These are phyloP conservation scores for Ochotona curzoniae DNA, from an alignment of 2,113 vertebrate species.

Conservation along the genomic window DNA sequence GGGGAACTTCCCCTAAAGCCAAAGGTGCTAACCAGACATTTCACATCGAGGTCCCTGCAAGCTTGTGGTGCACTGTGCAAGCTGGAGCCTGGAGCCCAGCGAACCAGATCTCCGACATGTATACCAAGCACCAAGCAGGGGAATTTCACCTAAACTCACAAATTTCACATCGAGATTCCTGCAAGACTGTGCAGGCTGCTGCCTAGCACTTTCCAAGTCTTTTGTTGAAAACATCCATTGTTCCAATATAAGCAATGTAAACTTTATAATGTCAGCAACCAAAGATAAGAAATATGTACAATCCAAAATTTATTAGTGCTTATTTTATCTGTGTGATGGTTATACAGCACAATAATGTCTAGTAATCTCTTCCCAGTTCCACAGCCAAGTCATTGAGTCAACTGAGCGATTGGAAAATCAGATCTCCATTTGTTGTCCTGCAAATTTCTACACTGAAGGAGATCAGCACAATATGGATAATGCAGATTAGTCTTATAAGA, in stretches of 20 bases:
- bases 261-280: background rate
- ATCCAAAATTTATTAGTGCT: background rate
- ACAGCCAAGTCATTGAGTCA: background rate
- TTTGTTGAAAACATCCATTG: background rate
- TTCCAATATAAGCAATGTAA: background rate
- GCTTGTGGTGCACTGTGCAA: fast-evolving
- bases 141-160: no score
- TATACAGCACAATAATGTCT: fast-evolving
- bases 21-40: background rate
- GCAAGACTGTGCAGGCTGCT: fast-evolving
- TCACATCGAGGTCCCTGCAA: fast-evolving
- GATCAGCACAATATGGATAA: background rate
- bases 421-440: background rate
- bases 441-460: background rate
- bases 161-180: fast-evolving
- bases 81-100: fast-evolving
- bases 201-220: background rate
- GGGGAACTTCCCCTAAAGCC: no score
- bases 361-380: no score
- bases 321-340: background rate
- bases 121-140: no score
- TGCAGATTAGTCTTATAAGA: background rate
- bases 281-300: background rate
- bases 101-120: no score
- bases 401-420: background rate